These are phyloP conservation scores for Agelas oroides DNA, from an alignment of 37 sponge, comb jelly and placozoan genomes.

Conservation along the genomic window DNA sequence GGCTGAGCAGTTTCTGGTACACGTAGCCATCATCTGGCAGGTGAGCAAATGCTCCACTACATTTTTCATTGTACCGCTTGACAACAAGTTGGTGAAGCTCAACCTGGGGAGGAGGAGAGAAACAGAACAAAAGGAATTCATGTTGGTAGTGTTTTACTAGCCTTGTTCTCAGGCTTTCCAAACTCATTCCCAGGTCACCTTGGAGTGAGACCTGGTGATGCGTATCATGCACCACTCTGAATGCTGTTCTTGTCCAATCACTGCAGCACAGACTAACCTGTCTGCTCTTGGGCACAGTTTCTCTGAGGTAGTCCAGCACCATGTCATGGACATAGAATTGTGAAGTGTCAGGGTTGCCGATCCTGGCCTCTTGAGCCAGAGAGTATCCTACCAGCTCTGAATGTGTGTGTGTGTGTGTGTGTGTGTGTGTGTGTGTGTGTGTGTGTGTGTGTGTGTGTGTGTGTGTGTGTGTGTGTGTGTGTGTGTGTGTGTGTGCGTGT, in stretches of 20 bases:
- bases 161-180: too few species aligned
- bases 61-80: conserved; percentile 31
- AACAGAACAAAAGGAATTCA: background rate
- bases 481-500: background rate
- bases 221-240: too few species aligned
- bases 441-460: conserved; percentile 29
- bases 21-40: conserved; percentile 57
- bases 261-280: conserved; percentile 31
- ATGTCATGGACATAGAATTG: conserved; percentile 50
- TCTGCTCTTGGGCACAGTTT: conserved; percentile 1
- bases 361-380: conserved; percentile 32
- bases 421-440: conserved; percentile 22
- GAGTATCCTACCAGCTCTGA: conserved; percentile 52
- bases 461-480: background rate
- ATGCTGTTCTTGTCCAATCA: too few species aligned
- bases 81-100: conserved; percentile 44
- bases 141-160: too few species aligned
- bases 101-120: background rate
- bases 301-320: conserved; percentile 62
- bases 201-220: too few species aligned
- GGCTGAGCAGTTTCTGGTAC: conserved; percentile 44
- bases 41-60: conserved; percentile 28
- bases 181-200: too few species aligned
- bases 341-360: conserved; percentile 13
- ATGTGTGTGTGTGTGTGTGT: conserved; percentile 12